A percentile compares a stretch with the other conserved stretches of the same genome.
Evolutionary conservation across 2,888 invertebrate species (phyloP).

Genomic region (Pheosia tremula): DNA sequence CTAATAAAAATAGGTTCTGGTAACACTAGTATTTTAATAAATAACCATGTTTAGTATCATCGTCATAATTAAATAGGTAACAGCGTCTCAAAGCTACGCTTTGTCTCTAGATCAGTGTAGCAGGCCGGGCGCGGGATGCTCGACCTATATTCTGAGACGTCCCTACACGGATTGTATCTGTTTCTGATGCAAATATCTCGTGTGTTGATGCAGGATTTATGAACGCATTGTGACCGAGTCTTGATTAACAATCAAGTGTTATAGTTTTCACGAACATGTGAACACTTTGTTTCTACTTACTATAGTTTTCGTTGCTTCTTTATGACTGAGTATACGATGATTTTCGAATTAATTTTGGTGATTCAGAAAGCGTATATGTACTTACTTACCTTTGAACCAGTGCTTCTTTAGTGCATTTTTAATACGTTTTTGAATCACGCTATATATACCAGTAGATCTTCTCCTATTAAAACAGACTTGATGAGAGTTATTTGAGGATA

Average conservation of each 20-base stretch:
- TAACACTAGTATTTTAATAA: no score
- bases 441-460: no score
- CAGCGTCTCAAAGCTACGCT: conserved; percentile 17
- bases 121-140: conserved; percentile 46
- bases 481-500: no score
- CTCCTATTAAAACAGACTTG: no score
- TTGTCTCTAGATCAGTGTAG: conserved; percentile 23
- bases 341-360: no score
- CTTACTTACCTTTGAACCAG: no score
- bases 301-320: neutral
- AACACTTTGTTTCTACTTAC: neutral
- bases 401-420: no score
- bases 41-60: neutral
- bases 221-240: conserved; percentile 26
- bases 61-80: conserved; percentile 10
- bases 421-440: no score
- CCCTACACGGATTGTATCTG: conserved; percentile 60
- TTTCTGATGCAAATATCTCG: conserved; percentile 61
- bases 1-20: no score
- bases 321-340: no score
- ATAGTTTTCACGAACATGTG: conserved; percentile 17
- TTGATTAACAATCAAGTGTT: conserved; percentile 27
- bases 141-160: conserved; percentile 64
- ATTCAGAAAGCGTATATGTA: no score
- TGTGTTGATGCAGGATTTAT: conserved; percentile 45